Conservation (phyloP, 2,888 invertebrate species). For the Harpagoxenus sublaevis region DNA sequence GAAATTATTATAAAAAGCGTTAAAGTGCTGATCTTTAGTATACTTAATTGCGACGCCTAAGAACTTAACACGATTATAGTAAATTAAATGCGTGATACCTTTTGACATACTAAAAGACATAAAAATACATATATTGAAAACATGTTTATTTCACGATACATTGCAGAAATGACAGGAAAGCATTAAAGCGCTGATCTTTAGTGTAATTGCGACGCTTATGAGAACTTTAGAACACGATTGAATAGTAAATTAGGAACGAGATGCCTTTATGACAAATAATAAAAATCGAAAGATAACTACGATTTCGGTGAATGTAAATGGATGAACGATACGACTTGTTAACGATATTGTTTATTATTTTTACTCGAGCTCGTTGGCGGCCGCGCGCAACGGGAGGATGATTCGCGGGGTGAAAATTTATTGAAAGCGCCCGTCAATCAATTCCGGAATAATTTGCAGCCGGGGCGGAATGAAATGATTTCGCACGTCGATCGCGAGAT, state of each 20-base stretch:
- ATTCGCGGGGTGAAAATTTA: constrained; percentile 48
- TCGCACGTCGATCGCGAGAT: constrained; percentile 56
- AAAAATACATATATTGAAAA: not conserved
- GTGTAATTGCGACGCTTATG: not conserved
- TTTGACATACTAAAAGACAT: too few relatives aligned
- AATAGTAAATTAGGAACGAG: not conserved
- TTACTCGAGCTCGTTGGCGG: not conserved
- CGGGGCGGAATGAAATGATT: constrained; percentile 54
- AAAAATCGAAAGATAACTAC: not conserved
- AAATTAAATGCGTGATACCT: too few relatives aligned
- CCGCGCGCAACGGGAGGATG: constrained; percentile 21
- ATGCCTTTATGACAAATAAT: not conserved
- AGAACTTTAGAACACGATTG: not conserved
- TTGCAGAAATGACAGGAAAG: not conserved
- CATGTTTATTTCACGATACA: not conserved
- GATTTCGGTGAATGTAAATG: constrained; percentile 17
- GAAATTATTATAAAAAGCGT: too few relatives aligned
- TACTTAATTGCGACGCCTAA: too few relatives aligned
- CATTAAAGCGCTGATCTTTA: not conserved
- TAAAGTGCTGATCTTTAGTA: not conserved
- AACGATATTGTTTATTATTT: constrained; percentile 34
- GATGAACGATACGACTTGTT: constrained; percentile 9
- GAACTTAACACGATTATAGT: too few relatives aligned
- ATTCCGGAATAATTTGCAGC: constrained; percentile 42
- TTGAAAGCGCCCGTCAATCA: constrained; percentile 54